Conservation (phyloP, 1,140 invertebrate genomes). For the Luehdorfia chinensis region DNA sequence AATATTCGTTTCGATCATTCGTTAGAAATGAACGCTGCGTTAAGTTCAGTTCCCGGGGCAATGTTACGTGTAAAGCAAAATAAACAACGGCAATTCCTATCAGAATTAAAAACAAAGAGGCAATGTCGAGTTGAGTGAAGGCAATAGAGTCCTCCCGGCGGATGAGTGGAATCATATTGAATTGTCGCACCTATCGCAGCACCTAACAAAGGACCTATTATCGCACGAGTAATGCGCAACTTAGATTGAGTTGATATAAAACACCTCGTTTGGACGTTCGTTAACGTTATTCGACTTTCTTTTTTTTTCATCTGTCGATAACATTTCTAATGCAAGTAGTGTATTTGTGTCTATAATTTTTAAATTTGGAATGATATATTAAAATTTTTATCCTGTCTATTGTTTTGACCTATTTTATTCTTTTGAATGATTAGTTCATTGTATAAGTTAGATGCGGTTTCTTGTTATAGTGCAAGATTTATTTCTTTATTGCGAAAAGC, state of each 20-base stretch:
- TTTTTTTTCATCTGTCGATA: constrained; percentile 5
- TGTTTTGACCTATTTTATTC: no score
- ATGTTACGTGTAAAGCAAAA: constrained; percentile 7
- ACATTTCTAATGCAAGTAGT: background rate
- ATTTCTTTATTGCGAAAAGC: no score
- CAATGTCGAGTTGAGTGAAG: constrained; percentile 15
- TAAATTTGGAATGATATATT: constrained; percentile 1
- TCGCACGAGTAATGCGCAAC: constrained; percentile 50
- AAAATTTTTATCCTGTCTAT: no score
- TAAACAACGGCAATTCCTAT: constrained; percentile 10
- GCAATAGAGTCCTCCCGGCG: constrained; percentile 19
- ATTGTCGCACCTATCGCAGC: constrained; percentile 48
- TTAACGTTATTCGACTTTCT: background rate
- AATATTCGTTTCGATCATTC: constrained; percentile 13
- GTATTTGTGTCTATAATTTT: background rate
- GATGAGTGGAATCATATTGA: constrained; percentile 16
- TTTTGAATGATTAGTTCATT: no score
- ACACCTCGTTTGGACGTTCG: background rate
- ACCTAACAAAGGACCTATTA: constrained; percentile 58
- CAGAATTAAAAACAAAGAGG: constrained; percentile 13
- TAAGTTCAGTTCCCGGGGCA: constrained; percentile 1
- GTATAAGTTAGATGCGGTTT: no score
- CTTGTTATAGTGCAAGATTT: no score
- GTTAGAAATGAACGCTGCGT: constrained; percentile 6
- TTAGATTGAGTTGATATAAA: constrained; percentile 38